phyloP scores from a whole-genome alignment of 2,888 invertebrate species.

The Drosophila monieri region DNA sequence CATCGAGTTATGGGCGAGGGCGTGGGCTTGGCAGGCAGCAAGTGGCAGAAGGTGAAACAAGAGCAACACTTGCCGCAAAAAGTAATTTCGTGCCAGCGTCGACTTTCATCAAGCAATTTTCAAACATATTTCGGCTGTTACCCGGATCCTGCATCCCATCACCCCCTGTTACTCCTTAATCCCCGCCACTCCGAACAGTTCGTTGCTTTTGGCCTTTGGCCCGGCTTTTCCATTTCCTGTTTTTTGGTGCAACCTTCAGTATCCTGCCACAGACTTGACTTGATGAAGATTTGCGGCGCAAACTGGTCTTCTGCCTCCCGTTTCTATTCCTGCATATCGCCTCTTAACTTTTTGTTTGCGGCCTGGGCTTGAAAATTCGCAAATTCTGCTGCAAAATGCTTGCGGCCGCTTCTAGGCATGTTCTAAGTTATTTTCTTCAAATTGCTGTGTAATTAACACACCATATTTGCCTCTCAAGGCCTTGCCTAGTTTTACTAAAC shows the following conservation, averaged over 20 bases:
- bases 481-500: neutral
- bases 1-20: slow-evolving; percentile 7
- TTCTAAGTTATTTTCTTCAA: slow-evolving; percentile 20
- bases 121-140: slow-evolving; percentile 57
- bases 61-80: slow-evolving; percentile 38
- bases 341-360: slow-evolving; percentile 3
- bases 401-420: slow-evolving; percentile 23
- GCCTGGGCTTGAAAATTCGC: slow-evolving; percentile 35
- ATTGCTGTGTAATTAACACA: slow-evolving; percentile 55
- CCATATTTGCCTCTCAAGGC: neutral
- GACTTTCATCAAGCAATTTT: slow-evolving; percentile 56
- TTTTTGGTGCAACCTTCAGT: slow-evolving; percentile 31
- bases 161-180: neutral
- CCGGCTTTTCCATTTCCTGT: slow-evolving; percentile 46
- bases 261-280: slow-evolving; percentile 35
- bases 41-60: slow-evolving; percentile 18
- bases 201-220: slow-evolving; percentile 4
- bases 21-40: slow-evolving; percentile 2
- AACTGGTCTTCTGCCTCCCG: slow-evolving; percentile 12
- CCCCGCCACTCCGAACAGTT: slow-evolving; percentile 7
- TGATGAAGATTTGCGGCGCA: slow-evolving; percentile 42
- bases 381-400: slow-evolving; percentile 50
- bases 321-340: neutral
- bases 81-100: slow-evolving; percentile 58
- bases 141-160: neutral